Evolutionary conservation across 2,888 invertebrate genomes (phyloP).

Genomic region (Leptopilina myrica): DNA sequence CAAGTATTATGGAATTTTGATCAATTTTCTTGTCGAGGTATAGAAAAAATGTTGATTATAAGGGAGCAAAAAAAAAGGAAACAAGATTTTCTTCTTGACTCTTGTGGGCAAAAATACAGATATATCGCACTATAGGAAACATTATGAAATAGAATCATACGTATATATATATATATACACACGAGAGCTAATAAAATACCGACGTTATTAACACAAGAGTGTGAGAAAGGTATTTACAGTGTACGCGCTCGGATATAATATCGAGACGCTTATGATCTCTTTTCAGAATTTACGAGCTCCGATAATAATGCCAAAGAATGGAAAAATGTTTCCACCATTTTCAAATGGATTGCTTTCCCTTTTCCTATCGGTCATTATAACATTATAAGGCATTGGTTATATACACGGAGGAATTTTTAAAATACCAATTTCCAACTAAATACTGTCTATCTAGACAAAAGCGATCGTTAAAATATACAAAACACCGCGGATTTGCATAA

Average conservation of each 20-base stretch:
- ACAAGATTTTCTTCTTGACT: not conserved
- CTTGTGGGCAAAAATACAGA: slow-evolving; percentile 7
- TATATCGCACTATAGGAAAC: not conserved
- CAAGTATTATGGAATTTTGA: not conserved
- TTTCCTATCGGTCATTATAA: slow-evolving; percentile 29
- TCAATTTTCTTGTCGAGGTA: not conserved
- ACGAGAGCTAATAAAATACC: slow-evolving; percentile 12
- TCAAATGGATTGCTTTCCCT: slow-evolving; percentile 28
- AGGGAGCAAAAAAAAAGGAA: not conserved
- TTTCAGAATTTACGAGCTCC: slow-evolving; percentile 24
- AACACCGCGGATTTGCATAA: slow-evolving; percentile 14
- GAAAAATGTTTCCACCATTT: slow-evolving; percentile 34
- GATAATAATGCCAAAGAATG: slow-evolving; percentile 23
- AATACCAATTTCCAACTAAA: not conserved
- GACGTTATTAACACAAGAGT: slow-evolving; percentile 28
- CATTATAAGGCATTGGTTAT: not conserved
- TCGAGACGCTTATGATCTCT: slow-evolving; percentile 35
- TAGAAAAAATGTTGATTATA: too few relatives aligned
- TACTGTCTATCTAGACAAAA: not conserved
- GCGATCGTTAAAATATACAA: not conserved
- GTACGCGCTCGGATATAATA: not conserved
- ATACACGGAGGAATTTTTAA: slow-evolving; percentile 6
- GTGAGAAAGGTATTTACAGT: slow-evolving; percentile 34
- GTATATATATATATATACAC: not conserved
- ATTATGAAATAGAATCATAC: slow-evolving; percentile 10